Evolutionary conservation across 2,888 invertebrate species (phyloP), one percentile per base, ranked within the genome.

Genomic region (Polietes domitor): DNA sequence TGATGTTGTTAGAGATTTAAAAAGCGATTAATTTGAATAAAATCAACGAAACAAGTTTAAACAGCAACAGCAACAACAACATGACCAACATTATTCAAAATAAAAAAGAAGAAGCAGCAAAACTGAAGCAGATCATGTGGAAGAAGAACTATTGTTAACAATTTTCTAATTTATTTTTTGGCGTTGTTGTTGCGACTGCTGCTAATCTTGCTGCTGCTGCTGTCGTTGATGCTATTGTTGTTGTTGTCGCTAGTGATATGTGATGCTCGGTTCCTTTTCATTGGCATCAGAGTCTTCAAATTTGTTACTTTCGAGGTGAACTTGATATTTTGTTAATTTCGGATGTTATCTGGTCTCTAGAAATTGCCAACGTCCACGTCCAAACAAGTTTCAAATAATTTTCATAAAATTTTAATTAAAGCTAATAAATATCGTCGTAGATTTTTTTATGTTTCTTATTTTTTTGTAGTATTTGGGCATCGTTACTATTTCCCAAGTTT

Each of bases 271-370:
- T 37, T 75, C 24, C 37, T 73, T 41, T 26, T 41, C 50, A 9
- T 17, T 19, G 37, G n/a, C 58, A 47, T 24, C 17, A 21, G 61
- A 68, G 17, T 65, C 72, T 89, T 87, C 86, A 87, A 87, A 88
- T 88, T 88, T 88, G 87, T 87, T 87, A 88, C 85, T 86, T 86
- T 89, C 89, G 90, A 90, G 90, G 89, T 89, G 88, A 90, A 90
- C 90, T 85, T 90, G 90, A 89, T 89, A 86, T 79, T 63, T 28
- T 63, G 63, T 65, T 65, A 37, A 37, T 10, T 9, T 75, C 73
- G 63, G 71, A 32, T 73, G 73, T 41, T 75, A 63, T 41, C 55
- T 65, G 37, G n/a, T 77, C 63, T 71, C 70, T 80, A 70, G 73
- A 74, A 76, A 83, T 71, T 71, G 70, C 61, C 70, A 26, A 61